Percentiles rank a stretch among this genome's conserved stretches.
phyloP scores from a whole-genome alignment of 2,797 vertebrate genomes.

The Heteromormyrus szaboi region DNA sequence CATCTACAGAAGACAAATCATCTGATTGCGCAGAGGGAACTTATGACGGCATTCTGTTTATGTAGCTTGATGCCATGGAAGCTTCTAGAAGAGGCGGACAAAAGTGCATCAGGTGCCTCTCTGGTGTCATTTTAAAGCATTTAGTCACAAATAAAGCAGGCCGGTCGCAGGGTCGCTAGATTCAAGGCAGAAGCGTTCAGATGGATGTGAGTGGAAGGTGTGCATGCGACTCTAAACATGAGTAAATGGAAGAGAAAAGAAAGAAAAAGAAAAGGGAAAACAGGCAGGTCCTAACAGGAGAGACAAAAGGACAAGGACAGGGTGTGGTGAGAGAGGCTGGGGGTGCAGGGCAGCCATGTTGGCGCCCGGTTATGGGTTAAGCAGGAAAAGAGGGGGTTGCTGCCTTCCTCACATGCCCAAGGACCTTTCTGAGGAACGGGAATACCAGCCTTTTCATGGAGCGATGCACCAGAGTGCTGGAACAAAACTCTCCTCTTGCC shows the following conservation, averaged over 20 bases:
- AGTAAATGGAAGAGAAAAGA: slow-evolving; percentile 1
- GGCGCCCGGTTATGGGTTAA: slow-evolving; percentile 17
- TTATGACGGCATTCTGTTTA: neutral
- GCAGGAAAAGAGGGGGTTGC: neutral
- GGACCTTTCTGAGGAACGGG: slow-evolving; percentile 7
- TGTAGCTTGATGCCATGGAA: neutral
- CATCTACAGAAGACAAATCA: neutral
- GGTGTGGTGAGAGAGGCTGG: slow-evolving; percentile 15
- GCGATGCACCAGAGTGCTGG: slow-evolving; percentile 14
- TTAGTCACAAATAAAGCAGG: neutral
- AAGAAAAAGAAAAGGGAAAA: slow-evolving; percentile 22
- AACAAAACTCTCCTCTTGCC: slow-evolving; percentile 25
- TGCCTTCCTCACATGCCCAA: slow-evolving; percentile 1
- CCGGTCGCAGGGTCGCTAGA: neutral
- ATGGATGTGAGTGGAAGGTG: slow-evolving; percentile 14
- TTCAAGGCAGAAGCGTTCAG: slow-evolving; percentile 20
- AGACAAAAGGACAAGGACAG: slow-evolving; percentile 12
- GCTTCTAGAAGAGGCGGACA: neutral
- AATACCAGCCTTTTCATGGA: slow-evolving; percentile 29
- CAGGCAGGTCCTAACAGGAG: slow-evolving; percentile 25
- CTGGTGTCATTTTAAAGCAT: neutral
- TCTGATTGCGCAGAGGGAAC: neutral
- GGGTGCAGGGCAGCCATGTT: neutral
- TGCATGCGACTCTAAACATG: slow-evolving; percentile 34
- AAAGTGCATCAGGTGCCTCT: neutral